Evolutionary conservation across 2,797 vertebrate genomes (phyloP).

Genomic region (Phalloptychus januarius): DNA sequence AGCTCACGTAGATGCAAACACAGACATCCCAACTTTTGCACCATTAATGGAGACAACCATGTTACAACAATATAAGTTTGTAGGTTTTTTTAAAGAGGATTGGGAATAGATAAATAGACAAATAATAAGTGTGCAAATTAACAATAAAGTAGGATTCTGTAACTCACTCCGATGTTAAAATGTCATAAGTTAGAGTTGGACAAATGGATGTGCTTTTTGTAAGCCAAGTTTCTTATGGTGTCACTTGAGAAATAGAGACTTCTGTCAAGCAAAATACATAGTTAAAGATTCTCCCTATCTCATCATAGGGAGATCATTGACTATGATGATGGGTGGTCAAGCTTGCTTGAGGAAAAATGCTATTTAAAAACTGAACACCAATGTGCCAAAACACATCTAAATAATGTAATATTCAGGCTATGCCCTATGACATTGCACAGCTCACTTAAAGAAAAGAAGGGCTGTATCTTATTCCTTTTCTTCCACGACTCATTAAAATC

Average conservation of each 20-base stretch:
- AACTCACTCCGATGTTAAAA: neutral
- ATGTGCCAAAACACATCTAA: neutral
- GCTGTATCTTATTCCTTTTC: neutral
- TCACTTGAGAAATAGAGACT: neutral
- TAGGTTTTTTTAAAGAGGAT: neutral
- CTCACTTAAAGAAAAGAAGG: neutral
- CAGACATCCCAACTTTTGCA: neutral
- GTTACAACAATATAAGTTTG: neutral
- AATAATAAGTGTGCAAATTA: neutral
- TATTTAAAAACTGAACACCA: neutral
- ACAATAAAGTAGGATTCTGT: neutral
- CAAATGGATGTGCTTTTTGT: neutral
- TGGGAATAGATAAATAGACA: neutral
- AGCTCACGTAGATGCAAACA: neutral
- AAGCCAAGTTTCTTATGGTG: neutral
- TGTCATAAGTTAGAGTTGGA: neutral
- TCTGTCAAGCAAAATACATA: neutral
- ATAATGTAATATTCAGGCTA: neutral
- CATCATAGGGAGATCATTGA: no score
- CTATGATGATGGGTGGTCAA: neutral
- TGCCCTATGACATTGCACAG: neutral
- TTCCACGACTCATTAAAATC: neutral
- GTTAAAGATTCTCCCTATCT: neutral
- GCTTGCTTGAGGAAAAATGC: neutral
- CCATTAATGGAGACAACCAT: neutral